Base-by-base conservation (phyloP, 2,113 vertebrate genomes). In the Platichthys stellatus region DNA sequence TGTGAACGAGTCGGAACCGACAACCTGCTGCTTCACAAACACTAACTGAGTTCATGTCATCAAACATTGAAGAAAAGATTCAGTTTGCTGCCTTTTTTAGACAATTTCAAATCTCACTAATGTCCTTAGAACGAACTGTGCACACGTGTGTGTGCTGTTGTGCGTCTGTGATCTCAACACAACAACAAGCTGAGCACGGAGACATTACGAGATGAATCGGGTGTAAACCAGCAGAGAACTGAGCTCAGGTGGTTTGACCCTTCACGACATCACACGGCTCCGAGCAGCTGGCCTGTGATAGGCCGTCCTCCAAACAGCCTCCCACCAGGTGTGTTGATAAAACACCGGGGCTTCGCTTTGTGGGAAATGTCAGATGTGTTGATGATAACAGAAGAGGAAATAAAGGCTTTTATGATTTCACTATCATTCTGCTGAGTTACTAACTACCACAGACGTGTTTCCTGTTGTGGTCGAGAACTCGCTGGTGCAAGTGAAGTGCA, bases 301-400 rank as follows among this genome's bases (percentile, higher is more conserved):
- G 21, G 56, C 21, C 11, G 8, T 11, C 66, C 4, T 82, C 80
- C 74, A 83, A 64, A 80, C 2, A 51, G 12, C 72, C 47, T 76
- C 47, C 18, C 68, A 71, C 75, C 17, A 67, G 62, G 74, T 65
- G 82, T 86, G 80, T 86, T 88, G 86, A 90, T 87, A 63, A 85
- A 90, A 88, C 90, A 86, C 4, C 11, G 65, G 62, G 60, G 24
- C 58, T 10, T 40, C 47, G 53, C 81, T 84, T 82, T 63, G 24
- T 75, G 69, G 56, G 45, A 87, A 89, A 86, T 82, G 82, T 89
- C 87, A 88, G 13, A 49, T 2, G 47, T 74, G 86, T 87, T 85
- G 71, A 72, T 73, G 49, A 67, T 35, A 86, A 77, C 62, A 61
- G n/a, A 59, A 64, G 18, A 54, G 62, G 65, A 74, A 84, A 88